A percentile compares a stretch with the other conserved stretches of the same genome.
Conservation (phyloP, 2,888 invertebrate genomes). For the Lysandra coridon region DNA sequence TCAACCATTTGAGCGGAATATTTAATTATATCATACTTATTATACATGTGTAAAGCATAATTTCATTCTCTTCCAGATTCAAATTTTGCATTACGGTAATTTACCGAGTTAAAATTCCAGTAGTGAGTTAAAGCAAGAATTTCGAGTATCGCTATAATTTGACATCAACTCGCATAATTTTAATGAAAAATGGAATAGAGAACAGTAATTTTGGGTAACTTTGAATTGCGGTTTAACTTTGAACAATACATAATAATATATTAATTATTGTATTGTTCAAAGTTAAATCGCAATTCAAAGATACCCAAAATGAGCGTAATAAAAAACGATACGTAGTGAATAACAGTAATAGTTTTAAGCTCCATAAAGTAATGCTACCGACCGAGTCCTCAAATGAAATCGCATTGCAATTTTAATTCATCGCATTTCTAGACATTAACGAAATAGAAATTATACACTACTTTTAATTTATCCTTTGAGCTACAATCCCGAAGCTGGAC, state of each 20-base stretch:
- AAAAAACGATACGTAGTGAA: background rate
- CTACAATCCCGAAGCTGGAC: constrained; percentile 6
- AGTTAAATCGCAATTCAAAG: no score
- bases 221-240: no score
- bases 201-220: no score
- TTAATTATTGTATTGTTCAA: no score
- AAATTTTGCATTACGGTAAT: background rate
- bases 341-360: background rate
- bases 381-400: background rate
- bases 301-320: no score
- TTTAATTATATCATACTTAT: constrained; percentile 2
- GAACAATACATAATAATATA: no score
- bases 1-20: background rate
- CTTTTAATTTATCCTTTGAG: constrained; percentile 17
- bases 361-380: background rate
- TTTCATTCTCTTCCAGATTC: background rate
- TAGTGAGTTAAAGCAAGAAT: background rate
- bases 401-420: background rate
- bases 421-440: background rate
- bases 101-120: background rate
- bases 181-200: no score
- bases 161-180: background rate
- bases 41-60: constrained; percentile 32
- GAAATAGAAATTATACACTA: constrained; percentile 12
- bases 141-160: background rate